Evolutionary conservation across 1,140 invertebrate genomes (phyloP).

Genomic region (Doryteuthis pealeii): DNA sequence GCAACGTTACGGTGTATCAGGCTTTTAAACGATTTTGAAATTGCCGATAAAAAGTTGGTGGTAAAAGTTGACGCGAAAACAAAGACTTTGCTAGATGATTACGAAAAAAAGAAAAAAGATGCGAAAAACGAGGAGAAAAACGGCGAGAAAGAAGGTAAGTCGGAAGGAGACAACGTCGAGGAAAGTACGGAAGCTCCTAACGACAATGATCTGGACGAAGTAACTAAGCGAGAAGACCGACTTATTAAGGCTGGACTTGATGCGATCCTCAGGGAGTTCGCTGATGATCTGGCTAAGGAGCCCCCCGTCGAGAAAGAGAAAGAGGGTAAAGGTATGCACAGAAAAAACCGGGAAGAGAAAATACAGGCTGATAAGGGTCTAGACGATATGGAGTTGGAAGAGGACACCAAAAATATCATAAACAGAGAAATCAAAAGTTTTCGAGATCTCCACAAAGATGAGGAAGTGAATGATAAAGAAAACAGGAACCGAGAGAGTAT

Average conservation of each 20-base stretch:
- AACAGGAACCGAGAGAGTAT: slow-evolving; percentile 53
- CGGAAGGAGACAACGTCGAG: slow-evolving; percentile 39
- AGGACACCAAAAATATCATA: slow-evolving; percentile 90
- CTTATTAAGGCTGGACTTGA: slow-evolving; percentile 75
- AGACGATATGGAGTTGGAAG: slow-evolving; percentile 75
- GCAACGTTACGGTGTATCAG: slow-evolving; percentile 91
- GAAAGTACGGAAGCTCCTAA: slow-evolving; percentile 32
- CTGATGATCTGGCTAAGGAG: slow-evolving; percentile 66
- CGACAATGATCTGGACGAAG: slow-evolving; percentile 51
- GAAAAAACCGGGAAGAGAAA: slow-evolving; percentile 32
- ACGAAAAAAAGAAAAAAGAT: slow-evolving; percentile 64
- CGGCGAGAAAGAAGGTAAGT: slow-evolving; percentile 50
- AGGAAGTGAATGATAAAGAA: slow-evolving; percentile 45
- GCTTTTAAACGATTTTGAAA: slow-evolving; percentile 88
- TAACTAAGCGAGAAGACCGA: slow-evolving; percentile 48
- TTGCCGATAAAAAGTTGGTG: slow-evolving; percentile 90
- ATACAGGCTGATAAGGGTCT: slow-evolving; percentile 42
- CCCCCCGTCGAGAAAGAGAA: slow-evolving; percentile 27
- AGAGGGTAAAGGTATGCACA: slow-evolving; percentile 29
- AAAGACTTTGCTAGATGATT: slow-evolving; percentile 89
- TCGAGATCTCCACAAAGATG: slow-evolving; percentile 87
- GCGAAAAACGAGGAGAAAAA: slow-evolving; percentile 41
- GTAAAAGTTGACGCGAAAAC: slow-evolving; percentile 98
- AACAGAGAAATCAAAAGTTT: slow-evolving; percentile 95
- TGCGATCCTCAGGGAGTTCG: slow-evolving; percentile 79